Conservation (phyloP, 2,888 invertebrate species). For the Salticus scenicus region DNA sequence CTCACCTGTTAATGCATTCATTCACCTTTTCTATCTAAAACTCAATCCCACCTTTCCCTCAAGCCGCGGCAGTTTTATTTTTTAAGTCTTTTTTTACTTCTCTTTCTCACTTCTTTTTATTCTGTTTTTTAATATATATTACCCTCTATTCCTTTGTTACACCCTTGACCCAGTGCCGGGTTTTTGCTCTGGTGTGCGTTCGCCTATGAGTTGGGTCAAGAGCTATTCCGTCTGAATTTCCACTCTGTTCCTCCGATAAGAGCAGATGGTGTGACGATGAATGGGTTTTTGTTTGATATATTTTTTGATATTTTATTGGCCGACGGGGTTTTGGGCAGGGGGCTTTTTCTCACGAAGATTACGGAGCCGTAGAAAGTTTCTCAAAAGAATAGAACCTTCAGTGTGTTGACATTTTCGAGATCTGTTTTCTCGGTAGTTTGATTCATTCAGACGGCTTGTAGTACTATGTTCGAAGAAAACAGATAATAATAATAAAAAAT, state of each 20-base stretch:
- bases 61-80: not conserved
- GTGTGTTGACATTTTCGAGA: not conserved
- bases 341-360: constrained; percentile 23
- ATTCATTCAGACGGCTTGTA: too few species aligned
- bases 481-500: too few species aligned
- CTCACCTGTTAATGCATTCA: not conserved
- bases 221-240: not conserved
- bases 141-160: constrained; percentile 33
- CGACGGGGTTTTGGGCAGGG: constrained; percentile 31
- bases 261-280: constrained; percentile 25
- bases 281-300: constrained; percentile 13
- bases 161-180: constrained; percentile 59
- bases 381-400: not conserved
- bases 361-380: constrained; percentile 9
- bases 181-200: constrained; percentile 1
- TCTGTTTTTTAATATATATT: not conserved
- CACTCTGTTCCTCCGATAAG: not conserved
- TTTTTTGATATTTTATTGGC: constrained; percentile 13
- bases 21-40: not conserved
- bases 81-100: not conserved
- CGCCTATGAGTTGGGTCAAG: constrained; percentile 17
- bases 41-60: not conserved
- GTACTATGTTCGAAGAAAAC: too few species aligned
- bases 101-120: not conserved
- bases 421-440: too few species aligned